Evolutionary conservation across 2,113 vertebrate species (phyloP).

Genomic region (Amblyopsis rosae): DNA sequence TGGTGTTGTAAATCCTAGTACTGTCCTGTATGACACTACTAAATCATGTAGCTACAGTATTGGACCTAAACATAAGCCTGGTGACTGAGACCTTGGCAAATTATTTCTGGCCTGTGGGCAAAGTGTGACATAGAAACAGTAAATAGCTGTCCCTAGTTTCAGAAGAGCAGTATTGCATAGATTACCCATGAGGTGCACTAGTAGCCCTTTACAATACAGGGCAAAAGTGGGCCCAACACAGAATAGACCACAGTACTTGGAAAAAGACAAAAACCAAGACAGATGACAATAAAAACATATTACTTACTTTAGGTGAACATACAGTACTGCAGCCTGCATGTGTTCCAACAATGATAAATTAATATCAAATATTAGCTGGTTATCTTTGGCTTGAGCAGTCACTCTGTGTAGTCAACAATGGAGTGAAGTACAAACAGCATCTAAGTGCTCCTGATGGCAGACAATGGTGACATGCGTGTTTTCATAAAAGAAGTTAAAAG

Average conservation of each 20-base stretch:
- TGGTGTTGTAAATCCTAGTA: not conserved
- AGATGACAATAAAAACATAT: conserved; percentile 21
- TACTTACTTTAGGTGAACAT: conserved; percentile 53
- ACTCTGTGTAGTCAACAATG: conserved; percentile 12
- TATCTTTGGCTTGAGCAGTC: conserved; percentile 68
- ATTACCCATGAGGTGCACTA: conserved; percentile 28
- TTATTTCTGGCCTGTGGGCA: conserved; percentile 23
- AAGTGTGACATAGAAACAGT: not conserved
- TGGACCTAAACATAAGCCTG: conserved; percentile 1
- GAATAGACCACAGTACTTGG: conserved; percentile 3
- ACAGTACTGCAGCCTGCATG: conserved; percentile 18
- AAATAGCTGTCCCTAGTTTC: conserved; percentile 20
- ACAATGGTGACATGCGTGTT: conserved; percentile 19
- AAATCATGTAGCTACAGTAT: conserved; percentile 9
- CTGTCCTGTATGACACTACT: not conserved
- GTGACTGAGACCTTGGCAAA: not conserved
- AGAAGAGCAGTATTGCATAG: conserved; percentile 52
- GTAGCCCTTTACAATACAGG: conserved; percentile 18
- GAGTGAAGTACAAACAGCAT: conserved; percentile 11
- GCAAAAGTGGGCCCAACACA: not conserved
- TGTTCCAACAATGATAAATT: conserved; percentile 13
- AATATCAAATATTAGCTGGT: conserved; percentile 34
- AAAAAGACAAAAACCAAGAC: not conserved
- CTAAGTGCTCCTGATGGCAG: conserved; percentile 10
- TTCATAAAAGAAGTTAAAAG: conserved; percentile 58